Evolutionary conservation across 2,888 invertebrate genomes (phyloP), one percentile per base, ranked within the genome.

Genomic region (Argyresthia albistria): DNA sequence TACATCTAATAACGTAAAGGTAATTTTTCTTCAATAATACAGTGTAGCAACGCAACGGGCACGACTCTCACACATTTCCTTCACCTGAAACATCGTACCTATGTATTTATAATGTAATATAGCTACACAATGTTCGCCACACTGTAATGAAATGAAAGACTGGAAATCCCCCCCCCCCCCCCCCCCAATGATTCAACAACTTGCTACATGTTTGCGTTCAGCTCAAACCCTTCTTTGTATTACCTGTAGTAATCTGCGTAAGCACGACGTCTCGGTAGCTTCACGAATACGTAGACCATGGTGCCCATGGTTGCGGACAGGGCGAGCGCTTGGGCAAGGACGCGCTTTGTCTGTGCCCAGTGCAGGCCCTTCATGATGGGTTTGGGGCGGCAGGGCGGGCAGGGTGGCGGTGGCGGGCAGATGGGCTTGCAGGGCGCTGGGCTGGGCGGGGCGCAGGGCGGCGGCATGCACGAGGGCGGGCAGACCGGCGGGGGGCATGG

Each of bases 171-270:
- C 25, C 25, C 25, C 25, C 8, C 2, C 6, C 6, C 6, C 6
- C 25, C 25, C 25, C 25, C 25, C 8, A 39, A 39, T 39, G 9
- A 39, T 39, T 4, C 9, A 9, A 39, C n/a, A 7, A 36, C 9
- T 36, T 36, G 7, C 9, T n/a, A 6, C 39, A 3, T n/a, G 3
- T 6, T 39, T 39, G 9, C 3, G 1, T 9, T 3, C 8, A 2
- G 39, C 8, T 4, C 39, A 11, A 39, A 39, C 10, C n/a, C 39
- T n/a, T 39, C 9, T 1, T 39, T 11, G 10, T 39, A 39, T 39
- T 39, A 95, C 96, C 89, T 92, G 88, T 95, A 94, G 73, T 92
- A 96, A 39, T 93, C 92, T 43, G 89, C 91, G 62, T 95, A 95
- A 50, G 73, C 80, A 9, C 75, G 68, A 60, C 89, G 91, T 52